These are phyloP conservation scores for Lacerta bilineata DNA, from an alignment of 2,797 vertebrate genomes.

Conservation along the genomic window DNA sequence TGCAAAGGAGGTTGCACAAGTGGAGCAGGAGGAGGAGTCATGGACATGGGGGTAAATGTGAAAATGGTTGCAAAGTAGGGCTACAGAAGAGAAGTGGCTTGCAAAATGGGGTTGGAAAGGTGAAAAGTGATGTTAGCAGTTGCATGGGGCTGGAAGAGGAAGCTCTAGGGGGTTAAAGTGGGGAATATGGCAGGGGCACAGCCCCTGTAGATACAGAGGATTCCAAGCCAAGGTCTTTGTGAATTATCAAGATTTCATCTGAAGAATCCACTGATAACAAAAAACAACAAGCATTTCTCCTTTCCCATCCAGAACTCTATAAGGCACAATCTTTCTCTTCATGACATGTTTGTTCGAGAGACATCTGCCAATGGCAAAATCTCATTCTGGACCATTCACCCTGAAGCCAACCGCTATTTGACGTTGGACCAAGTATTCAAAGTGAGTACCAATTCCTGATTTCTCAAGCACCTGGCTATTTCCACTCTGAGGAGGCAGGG, in stretches of 20 bases:
- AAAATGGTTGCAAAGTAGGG: too few relatives aligned
- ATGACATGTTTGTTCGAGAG: conserved; percentile 97
- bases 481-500: conserved; percentile 13
- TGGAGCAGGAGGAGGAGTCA: too few relatives aligned
- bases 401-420: conserved; percentile 93
- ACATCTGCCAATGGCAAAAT: conserved; percentile 88
- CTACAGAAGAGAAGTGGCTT: too few relatives aligned
- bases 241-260: not conserved
- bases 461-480: not conserved
- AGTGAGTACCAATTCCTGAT: conserved; percentile 78
- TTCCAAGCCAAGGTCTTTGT: not conserved
- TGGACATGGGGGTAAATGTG: too few relatives aligned
- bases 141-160: too few relatives aligned
- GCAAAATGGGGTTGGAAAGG: too few relatives aligned
- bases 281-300: conserved; percentile 1
- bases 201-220: not conserved
- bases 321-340: conserved; percentile 95
- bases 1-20: too few relatives aligned
- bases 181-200: too few relatives aligned
- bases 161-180: too few relatives aligned
- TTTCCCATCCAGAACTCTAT: conserved; percentile 91
- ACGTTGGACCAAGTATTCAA: conserved; percentile 95
- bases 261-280: not conserved
- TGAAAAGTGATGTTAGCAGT: too few relatives aligned
- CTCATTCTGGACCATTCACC: conserved; percentile 97